Conservation (phyloP, 2,113 vertebrate species). For the Chloropsis cyanopogon region DNA sequence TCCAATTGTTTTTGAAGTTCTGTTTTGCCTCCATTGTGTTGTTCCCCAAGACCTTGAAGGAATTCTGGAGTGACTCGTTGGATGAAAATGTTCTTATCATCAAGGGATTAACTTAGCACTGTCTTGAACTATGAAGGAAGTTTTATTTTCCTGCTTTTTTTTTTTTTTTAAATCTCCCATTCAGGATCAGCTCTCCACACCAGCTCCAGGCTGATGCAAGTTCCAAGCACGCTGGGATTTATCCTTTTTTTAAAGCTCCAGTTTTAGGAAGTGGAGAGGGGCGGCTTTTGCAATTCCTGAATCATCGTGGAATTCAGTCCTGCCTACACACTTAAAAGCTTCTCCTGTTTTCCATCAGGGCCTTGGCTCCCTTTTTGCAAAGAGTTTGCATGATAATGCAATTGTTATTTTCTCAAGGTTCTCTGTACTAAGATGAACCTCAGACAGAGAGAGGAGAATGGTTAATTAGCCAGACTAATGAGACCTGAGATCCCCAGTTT, state of each 20-base stretch:
- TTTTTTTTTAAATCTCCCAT: background rate
- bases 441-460: background rate
- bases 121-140: background rate
- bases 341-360: background rate
- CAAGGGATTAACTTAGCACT: fast-evolving
- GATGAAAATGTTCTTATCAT: background rate
- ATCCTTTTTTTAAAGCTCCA: background rate
- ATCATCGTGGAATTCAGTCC: background rate
- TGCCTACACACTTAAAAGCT: background rate
- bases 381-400: background rate
- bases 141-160: background rate
- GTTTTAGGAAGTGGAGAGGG: background rate
- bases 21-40: background rate
- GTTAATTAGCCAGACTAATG: slow-evolving; percentile 53
- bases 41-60: background rate
- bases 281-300: background rate
- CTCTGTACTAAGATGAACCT: background rate
- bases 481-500: slow-evolving; percentile 4
- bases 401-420: slow-evolving; percentile 11
- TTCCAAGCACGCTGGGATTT: fast-evolving
- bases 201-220: background rate
- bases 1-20: background rate
- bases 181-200: background rate
- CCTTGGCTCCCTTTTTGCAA: background rate
- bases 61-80: background rate